Evolutionary conservation across 1,140 invertebrate genomes (phyloP), one percentile per base, ranked within the genome.

Genomic region (Magallana gigas): DNA sequence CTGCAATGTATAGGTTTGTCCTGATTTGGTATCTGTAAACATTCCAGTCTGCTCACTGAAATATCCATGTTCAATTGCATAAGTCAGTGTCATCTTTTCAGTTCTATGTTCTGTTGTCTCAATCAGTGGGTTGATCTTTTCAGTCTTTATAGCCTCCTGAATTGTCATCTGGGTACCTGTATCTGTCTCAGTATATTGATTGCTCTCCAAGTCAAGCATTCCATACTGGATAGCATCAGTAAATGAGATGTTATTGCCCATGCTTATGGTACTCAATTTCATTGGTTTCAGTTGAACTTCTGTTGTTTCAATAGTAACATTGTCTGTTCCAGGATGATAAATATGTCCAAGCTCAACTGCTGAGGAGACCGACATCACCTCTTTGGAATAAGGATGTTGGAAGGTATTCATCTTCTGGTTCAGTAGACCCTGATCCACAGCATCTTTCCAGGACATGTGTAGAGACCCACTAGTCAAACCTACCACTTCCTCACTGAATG

Each of bases 121-220:
- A 9, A 97, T 85, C 9, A 87, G 85, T 36, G 91, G 91, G 71
- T 97, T 97, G 84, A 98, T 96, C 18, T 98, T 96, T 76, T 97
- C 96, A 91, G 97, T 97, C 81, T 96, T 96, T 76, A 98, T 94
- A 57, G 98, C 98, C 89, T 96, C 96, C 93, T 98, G 98, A 90
- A 99, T 90, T 8, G 96, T 97, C 4, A 99, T 92, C 12, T 96
- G 94, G 90, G 97, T 96, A 85, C 98, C 97, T 90, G 96, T 96
- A 92, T 97, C 96, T n/a, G 97, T 97, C 95, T 98, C 97, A 83
- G 91, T 92, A 97, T 97, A 91, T 62, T 92, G 88, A 1, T 97
- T 97, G 12, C 96, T 96, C 62, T 97, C 96, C 0, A 96, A 96
- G 95, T 98, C 97, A 83, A 98, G 96, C 9, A 98, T 95, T 83